Percentiles rank a stretch among this genome's conserved stretches.
These are phyloP conservation scores for Chelonoidis abingdonii DNA, from an alignment of 2,113 vertebrate species.

Conservation along the genomic window DNA sequence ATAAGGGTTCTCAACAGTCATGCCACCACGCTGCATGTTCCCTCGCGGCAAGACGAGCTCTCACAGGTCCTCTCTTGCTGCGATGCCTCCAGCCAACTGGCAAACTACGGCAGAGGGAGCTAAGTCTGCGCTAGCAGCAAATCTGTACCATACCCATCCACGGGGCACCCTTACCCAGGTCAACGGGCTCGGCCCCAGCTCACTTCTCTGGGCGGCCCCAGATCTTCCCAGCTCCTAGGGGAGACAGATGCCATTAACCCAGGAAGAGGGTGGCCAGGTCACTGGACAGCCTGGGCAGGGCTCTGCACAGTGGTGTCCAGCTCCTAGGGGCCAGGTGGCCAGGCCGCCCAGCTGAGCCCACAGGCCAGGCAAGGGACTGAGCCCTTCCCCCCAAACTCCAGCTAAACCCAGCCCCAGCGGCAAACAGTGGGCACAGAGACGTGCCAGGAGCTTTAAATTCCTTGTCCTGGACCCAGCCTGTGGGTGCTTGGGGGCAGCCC, in stretches of 20 bases:
- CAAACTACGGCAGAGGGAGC: no score
- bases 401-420: not conserved
- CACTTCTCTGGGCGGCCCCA: not conserved
- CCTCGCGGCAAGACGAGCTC: not conserved
- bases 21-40: constrained; percentile 80
- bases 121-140: no score
- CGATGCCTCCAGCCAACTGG: not conserved
- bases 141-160: not conserved
- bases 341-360: no score
- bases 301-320: no score
- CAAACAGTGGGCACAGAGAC: not conserved
- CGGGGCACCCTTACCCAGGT: not conserved
- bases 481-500: not conserved
- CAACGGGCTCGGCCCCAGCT: no score
- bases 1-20: constrained; percentile 82
- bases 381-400: not conserved
- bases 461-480: not conserved
- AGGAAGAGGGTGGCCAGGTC: fast-evolving
- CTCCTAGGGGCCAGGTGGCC: not conserved
- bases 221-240: not conserved
- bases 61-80: fast-evolving
- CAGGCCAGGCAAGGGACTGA: not conserved
- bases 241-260: not conserved
- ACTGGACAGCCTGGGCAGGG: fast-evolving
- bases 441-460: not conserved